phyloP scores from a whole-genome alignment of 2,113 vertebrate species.

The Platysteira castanea region DNA sequence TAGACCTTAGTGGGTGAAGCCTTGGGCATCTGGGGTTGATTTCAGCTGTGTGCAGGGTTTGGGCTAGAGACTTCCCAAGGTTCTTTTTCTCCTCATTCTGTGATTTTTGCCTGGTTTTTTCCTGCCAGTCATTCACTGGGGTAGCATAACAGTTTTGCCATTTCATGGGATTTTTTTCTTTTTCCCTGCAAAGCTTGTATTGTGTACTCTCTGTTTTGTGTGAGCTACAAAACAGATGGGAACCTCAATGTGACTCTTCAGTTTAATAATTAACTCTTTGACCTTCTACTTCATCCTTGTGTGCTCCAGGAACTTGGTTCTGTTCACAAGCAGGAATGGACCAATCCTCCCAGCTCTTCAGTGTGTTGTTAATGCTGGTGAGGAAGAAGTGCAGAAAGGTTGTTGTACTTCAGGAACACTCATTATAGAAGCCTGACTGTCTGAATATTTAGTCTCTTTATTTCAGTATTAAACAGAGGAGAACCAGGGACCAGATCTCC shows the following conservation, averaged over 20 bases:
- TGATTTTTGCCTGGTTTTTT: neutral
- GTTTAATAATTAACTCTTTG: conserved; percentile 26
- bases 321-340: neutral
- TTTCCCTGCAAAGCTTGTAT: neutral
- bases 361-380: neutral
- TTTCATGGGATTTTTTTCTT: neutral
- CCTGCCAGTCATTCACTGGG: neutral
- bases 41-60: neutral
- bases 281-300: neutral
- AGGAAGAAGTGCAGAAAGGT: neutral
- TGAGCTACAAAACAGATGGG: neutral
- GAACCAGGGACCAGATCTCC: neutral
- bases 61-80: neutral
- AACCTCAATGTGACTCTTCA: neutral
- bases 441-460: neutral
- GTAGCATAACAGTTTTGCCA: neutral
- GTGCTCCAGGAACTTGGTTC: neutral
- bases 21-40: neutral
- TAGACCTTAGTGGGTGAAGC: neutral
- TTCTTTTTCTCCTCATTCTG: neutral
- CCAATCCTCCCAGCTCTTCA: neutral
- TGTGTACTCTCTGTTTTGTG: neutral
- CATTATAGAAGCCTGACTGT: neutral
- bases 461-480: neutral
- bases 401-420: neutral